phyloP scores from a whole-genome alignment of 2,797 vertebrate genomes.

The Muscicapa striata region DNA sequence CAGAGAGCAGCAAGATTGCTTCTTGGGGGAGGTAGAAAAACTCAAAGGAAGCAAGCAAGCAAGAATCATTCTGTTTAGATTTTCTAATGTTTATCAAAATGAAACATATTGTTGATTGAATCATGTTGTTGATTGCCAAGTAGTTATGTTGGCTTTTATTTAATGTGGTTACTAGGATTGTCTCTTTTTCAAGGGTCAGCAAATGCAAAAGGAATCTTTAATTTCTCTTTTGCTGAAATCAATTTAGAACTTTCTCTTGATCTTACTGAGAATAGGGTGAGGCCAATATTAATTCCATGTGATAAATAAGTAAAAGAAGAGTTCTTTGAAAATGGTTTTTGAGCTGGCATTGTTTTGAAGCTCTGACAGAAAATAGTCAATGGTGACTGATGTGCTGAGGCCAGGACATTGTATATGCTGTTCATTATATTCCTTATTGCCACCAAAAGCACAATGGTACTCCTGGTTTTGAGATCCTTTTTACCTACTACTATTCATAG shows the following conservation, averaged over 20 bases:
- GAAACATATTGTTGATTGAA: neutral
- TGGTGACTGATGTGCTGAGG: neutral
- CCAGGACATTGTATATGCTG: neutral
- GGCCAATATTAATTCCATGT: conserved; percentile 32
- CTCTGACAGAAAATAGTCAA: neutral
- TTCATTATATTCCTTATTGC: neutral
- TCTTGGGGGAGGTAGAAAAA: neutral
- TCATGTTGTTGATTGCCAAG: neutral
- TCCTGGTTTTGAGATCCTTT: neutral
- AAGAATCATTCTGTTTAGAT: neutral
- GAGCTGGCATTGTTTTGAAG: neutral
- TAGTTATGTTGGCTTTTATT: neutral
- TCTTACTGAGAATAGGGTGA: neutral
- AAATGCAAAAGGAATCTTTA: neutral
- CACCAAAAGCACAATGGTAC: neutral
- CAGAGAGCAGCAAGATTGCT: neutral
- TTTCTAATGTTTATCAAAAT: neutral
- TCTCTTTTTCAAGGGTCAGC: conserved; percentile 4
- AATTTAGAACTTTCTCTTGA: conserved; percentile 18
- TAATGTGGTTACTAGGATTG: neutral
- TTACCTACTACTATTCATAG: neutral
- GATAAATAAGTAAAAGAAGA: conserved; percentile 32
- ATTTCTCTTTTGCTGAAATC: conserved; percentile 3
- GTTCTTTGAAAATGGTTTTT: neutral
- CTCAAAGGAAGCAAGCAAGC: neutral